Conservation (phyloP, 2,888 invertebrate genomes). For the Monochamus alternatus region DNA sequence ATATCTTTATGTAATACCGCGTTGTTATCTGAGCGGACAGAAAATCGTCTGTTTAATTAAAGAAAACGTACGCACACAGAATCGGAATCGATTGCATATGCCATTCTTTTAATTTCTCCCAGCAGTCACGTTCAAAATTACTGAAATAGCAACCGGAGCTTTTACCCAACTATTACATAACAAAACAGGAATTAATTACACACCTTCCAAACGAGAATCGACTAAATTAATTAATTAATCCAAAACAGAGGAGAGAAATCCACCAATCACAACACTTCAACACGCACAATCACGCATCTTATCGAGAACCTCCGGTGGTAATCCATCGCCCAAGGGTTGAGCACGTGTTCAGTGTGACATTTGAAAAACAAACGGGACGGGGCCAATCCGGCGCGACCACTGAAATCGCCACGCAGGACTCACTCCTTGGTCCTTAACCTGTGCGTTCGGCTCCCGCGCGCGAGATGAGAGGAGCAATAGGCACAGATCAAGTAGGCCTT, state of each 20-base stretch:
- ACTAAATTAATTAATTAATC: conserved; percentile 40
- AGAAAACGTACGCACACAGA: conserved; percentile 16
- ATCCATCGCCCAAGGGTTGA: conserved; percentile 60
- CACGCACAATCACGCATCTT: conserved; percentile 66
- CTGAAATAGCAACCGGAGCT: conserved; percentile 34
- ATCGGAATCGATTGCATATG: conserved; percentile 14
- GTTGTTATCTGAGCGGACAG: neutral
- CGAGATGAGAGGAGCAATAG: conserved; percentile 44
- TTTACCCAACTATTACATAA: conserved; percentile 37
- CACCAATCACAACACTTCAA: conserved; percentile 58
- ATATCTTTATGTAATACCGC: conserved; percentile 6
- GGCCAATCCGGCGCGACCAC: conserved; percentile 17
- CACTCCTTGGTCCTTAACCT: conserved; percentile 19
- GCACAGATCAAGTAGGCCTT: conserved; percentile 50
- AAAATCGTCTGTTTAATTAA: neutral
- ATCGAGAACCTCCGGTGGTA: conserved; percentile 63
- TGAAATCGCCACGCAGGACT: conserved; percentile 21
- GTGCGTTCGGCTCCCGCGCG: conserved; percentile 29
- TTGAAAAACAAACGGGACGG: conserved; percentile 17
- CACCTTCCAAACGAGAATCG: conserved; percentile 40
- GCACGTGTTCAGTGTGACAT: conserved; percentile 31
- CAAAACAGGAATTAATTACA: conserved; percentile 40
- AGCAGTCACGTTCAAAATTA: conserved; percentile 32
- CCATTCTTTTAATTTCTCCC: neutral
- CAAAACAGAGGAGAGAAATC: conserved; percentile 32